These are phyloP conservation scores for Mycetomoellerius zeteki DNA, from an alignment of 1,140 invertebrate species.

Conservation along the genomic window DNA sequence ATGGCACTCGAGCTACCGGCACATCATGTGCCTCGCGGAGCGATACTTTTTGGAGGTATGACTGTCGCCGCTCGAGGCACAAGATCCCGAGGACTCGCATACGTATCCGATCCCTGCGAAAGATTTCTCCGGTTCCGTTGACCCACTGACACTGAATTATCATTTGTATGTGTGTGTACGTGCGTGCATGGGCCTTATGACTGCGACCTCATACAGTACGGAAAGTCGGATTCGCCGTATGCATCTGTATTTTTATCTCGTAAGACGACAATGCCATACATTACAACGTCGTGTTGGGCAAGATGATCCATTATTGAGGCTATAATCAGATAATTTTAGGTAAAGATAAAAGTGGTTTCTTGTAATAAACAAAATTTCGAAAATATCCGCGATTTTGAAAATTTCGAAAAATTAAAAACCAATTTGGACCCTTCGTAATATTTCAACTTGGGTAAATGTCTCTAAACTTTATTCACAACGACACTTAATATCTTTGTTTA, in stretches of 20 bases:
- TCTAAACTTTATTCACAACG: background rate
- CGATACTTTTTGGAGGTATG: conserved; percentile 30
- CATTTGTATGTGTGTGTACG: background rate
- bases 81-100: conserved; percentile 67
- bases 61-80: background rate
- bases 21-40: background rate
- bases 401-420: background rate
- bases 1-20: background rate
- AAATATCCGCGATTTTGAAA: background rate
- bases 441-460: background rate
- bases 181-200: conserved; percentile 25
- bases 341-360: background rate
- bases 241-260: conserved; percentile 1
- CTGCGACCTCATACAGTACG: conserved; percentile 11
- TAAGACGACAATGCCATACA: background rate
- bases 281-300: background rate
- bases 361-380: background rate
- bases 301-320: background rate
- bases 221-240: background rate
- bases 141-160: conserved; percentile 86
- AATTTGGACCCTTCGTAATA: background rate
- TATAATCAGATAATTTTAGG: background rate
- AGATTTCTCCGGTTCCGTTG: conserved; percentile 84
- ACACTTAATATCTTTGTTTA: background rate
- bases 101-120: conserved; percentile 69